phyloP scores from a whole-genome alignment of 2,797 vertebrate genomes.

The Hydrolagus colliei region DNA sequence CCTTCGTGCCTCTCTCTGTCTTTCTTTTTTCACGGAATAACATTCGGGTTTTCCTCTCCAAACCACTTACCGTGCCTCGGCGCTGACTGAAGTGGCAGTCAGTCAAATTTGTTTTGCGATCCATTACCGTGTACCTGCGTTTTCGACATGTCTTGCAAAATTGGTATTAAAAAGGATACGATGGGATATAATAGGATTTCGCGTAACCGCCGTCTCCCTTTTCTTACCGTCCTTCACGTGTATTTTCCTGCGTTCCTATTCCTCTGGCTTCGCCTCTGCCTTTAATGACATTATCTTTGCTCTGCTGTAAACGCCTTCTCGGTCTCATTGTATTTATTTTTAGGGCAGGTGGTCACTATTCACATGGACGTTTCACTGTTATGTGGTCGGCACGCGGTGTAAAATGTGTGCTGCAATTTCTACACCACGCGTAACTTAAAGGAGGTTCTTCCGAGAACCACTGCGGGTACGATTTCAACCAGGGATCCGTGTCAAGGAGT shows the following conservation, averaged over 20 bases:
- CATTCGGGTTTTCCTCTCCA: neutral
- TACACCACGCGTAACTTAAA: neutral
- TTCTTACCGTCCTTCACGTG: neutral
- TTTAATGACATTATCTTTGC: too few relatives aligned
- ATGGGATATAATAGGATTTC: neutral
- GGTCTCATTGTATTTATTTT: too few relatives aligned
- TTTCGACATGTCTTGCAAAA: neutral
- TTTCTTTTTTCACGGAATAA: neutral
- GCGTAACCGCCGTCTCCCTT: neutral
- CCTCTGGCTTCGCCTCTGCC: neutral
- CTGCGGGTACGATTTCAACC: too few relatives aligned
- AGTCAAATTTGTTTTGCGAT: conserved; percentile 4
- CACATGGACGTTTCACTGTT: too few relatives aligned
- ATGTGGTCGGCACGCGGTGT: too few relatives aligned
- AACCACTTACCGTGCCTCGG: neutral
- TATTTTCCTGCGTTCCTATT: neutral
- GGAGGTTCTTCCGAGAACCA: neutral
- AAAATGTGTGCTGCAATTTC: too few relatives aligned
- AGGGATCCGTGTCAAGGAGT: neutral
- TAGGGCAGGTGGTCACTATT: too few relatives aligned
- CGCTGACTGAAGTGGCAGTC: neutral
- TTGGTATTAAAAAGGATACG: neutral
- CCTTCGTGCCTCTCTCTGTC: neutral
- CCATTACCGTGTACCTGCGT: neutral
- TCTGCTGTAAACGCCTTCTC: too few relatives aligned